Conservation (phyloP, 2,113 vertebrate species). For the Aegotheles bennettii region DNA sequence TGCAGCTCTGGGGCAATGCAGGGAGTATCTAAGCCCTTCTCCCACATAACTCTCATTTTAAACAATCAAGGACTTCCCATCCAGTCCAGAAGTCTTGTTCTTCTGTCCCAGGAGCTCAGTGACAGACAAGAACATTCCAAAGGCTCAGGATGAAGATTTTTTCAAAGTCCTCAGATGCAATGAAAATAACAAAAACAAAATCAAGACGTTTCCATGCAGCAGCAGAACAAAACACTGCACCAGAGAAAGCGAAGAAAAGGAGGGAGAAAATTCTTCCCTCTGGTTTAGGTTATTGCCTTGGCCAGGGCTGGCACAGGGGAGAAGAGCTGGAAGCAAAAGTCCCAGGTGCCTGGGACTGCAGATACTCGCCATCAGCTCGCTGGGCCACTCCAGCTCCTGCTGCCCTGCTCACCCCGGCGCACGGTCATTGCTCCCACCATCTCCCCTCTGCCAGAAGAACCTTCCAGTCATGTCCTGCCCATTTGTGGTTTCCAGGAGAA, state of each 20-base stretch:
- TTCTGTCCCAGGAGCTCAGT: background rate
- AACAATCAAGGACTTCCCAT: background rate
- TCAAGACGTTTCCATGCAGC: background rate
- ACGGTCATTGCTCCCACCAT: no score
- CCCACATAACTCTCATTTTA: background rate
- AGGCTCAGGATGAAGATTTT: background rate
- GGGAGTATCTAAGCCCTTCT: background rate
- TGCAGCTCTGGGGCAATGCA: background rate
- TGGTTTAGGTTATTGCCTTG: background rate
- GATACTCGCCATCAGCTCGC: background rate
- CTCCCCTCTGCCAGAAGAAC: no score
- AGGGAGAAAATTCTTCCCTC: background rate
- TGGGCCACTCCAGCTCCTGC: background rate
- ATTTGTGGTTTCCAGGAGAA: conserved; percentile 21
- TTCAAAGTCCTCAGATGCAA: background rate
- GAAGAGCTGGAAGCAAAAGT: background rate
- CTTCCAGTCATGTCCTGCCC: background rate
- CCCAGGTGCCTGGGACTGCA: background rate
- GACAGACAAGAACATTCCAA: background rate
- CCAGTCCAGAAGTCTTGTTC: background rate
- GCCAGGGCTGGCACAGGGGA: background rate
- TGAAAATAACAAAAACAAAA: background rate
- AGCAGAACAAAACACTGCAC: background rate
- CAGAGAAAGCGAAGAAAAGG: background rate
- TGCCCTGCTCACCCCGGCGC: background rate